Conservation (phyloP, 2,797 vertebrate genomes). For the Sebastes umbrosus region DNA sequence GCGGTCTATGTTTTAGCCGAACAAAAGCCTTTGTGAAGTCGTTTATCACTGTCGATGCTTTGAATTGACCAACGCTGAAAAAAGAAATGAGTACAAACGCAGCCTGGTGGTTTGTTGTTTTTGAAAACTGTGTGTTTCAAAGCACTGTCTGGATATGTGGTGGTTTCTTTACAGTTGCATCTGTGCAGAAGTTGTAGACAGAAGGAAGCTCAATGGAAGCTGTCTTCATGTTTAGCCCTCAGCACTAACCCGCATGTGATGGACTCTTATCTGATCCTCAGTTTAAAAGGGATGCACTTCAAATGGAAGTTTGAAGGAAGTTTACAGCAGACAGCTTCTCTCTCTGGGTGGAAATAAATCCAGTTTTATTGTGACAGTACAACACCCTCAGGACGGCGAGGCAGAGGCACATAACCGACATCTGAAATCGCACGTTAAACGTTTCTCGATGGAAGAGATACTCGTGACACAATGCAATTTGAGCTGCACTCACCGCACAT, state of each 20-base stretch:
- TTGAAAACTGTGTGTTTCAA: conserved; percentile 10
- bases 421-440: too few species aligned
- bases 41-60: conserved; percentile 59
- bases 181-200: not conserved
- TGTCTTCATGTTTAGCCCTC: not conserved
- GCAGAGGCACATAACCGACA: not conserved
- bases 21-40: conserved; percentile 68
- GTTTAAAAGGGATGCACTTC: not conserved
- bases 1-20: conserved; percentile 52
- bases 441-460: too few species aligned
- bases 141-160: not conserved
- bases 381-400: too few species aligned
- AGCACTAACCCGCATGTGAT: not conserved
- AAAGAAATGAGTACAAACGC: conserved; percentile 33
- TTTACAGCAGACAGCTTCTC: not conserved
- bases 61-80: conserved; percentile 34
- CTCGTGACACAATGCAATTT: too few species aligned
- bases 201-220: not conserved
- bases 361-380: not conserved
- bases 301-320: not conserved
- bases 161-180: conserved; percentile 29
- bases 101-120: conserved; percentile 46
- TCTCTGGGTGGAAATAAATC: not conserved
- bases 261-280: conserved; percentile 1
- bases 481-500: too few species aligned